Evolutionary conservation across 2,113 vertebrate genomes (phyloP), one percentile per base, ranked within the genome.

Genomic region (Rhynchomys soricoides): DNA sequence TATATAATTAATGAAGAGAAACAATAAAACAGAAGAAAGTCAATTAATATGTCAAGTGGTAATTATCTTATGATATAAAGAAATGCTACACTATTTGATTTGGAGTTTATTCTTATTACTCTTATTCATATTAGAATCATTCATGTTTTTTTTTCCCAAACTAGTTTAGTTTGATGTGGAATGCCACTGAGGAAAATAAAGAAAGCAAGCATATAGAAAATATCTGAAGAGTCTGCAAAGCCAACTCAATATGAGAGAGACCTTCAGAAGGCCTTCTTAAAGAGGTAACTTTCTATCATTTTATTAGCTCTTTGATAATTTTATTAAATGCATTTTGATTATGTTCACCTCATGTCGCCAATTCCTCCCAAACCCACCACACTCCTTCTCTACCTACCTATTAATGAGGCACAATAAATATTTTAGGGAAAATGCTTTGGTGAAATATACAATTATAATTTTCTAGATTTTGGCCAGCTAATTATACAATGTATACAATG

Each of bases 361-460:
- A 55, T 37, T 37, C 19, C 31, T 77, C 26, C 15, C 45, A 50
- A 13, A 77, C 31, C 45, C 29, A 50, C 45, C 45, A 77, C 7
- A 34, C 45, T 3, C 7, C 13, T 52, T n/a, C 19, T 79, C 50
- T 79, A 79, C 4, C 34, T n/a, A 81, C 78, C 9, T n/a, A n/a
- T n/a, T 91, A 96, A 94, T 92, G 62, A 81, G 8, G 40, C 10
- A 89, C 45, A 55, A 6, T 83, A 31, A 5, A 75, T 8, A 93
- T 81, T 91, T 97, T 66, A 87, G 26, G 29, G 17, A 17, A 66
- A 82, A 62, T 87, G 59, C 21, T 50, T 90, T 96, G 45, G 17
- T 82, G 62, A 70, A 70, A 66, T 62, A 94, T 40, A 93, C 15
- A 94, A 59, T 40, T 94, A 55, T 68, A 37, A 91, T 91, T 89